Evolutionary conservation across 1,140 invertebrate genomes (phyloP).

Genomic region (Marisa cornuarietis): DNA sequence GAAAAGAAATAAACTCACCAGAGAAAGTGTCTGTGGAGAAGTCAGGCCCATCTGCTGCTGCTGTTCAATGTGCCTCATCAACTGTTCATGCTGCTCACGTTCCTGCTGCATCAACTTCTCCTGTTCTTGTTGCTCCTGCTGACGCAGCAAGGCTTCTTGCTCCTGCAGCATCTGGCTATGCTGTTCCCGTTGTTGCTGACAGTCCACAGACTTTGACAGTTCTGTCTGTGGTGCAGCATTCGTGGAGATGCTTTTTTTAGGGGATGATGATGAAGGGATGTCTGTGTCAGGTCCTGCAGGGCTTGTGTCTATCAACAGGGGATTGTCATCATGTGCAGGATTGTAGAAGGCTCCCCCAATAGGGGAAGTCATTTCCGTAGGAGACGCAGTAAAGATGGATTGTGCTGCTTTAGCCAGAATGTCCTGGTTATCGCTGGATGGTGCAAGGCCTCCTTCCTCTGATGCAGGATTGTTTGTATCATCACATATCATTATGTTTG

Average conservation of each 20-base stretch:
- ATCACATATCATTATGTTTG: neutral
- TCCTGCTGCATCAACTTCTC: constrained; percentile 15
- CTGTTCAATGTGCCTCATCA: constrained; percentile 21
- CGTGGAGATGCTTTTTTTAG: neutral
- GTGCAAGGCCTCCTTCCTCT: neutral
- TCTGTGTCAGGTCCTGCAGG: constrained; percentile 49
- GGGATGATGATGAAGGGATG: constrained; percentile 23
- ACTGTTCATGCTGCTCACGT: constrained; percentile 20
- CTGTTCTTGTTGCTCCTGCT: constrained; percentile 15
- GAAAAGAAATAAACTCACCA: neutral
- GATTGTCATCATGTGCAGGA: constrained; percentile 59
- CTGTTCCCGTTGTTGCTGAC: constrained; percentile 4
- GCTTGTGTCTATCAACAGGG: constrained; percentile 61
- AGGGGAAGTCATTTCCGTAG: constrained; percentile 46
- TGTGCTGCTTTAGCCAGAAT: constrained; percentile 66
- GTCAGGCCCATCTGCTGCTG: constrained; percentile 2
- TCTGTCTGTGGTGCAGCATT: neutral
- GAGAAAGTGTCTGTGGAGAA: neutral
- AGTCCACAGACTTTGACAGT: neutral
- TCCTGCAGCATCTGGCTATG: constrained; percentile 12
- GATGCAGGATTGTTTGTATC: constrained; percentile 11
- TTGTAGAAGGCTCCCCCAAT: constrained; percentile 48
- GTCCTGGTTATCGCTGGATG: constrained; percentile 41
- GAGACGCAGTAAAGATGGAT: constrained; percentile 60
- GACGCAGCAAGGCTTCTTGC: neutral